A percentile compares a stretch with the other conserved stretches of the same genome.
Conservation (phyloP, 2,113 vertebrate species). For the Plestiodon gilberti region DNA sequence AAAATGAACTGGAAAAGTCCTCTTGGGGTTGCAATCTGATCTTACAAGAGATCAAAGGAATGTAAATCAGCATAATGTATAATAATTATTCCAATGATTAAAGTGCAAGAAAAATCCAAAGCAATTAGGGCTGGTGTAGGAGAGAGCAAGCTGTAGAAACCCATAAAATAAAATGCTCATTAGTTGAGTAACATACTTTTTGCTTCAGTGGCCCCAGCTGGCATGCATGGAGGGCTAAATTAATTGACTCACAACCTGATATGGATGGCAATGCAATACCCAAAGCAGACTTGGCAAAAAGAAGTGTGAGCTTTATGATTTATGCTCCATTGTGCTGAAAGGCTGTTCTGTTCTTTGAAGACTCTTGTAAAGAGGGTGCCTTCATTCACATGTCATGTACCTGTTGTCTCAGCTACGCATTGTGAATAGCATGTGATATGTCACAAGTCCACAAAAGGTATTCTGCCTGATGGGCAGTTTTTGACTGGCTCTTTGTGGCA, state of each 20-base stretch:
- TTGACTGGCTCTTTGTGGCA: no score
- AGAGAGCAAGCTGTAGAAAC: slow-evolving; percentile 3
- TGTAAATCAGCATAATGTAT: neutral
- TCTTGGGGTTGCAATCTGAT: slow-evolving; percentile 24
- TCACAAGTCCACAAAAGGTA: neutral
- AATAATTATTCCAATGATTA: slow-evolving; percentile 36
- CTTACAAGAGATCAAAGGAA: slow-evolving; percentile 41
- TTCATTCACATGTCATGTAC: neutral
- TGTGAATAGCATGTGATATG: neutral
- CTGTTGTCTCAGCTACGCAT: neutral
- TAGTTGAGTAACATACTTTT: slow-evolving; percentile 15
- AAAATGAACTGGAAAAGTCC: neutral
- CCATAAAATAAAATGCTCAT: slow-evolving; percentile 11
- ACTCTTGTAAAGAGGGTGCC: neutral
- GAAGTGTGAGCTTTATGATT: neutral
- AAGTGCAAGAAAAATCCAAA: slow-evolving; percentile 17
- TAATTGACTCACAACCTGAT: neutral
- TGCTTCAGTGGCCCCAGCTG: slow-evolving; percentile 21
- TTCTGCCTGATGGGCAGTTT: neutral
- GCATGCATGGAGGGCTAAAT: neutral
- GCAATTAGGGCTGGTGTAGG: slow-evolving; percentile 16
- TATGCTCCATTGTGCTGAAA: neutral
- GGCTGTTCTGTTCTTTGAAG: slow-evolving; percentile 13
- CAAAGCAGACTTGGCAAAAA: slow-evolving; percentile 17
- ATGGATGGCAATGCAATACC: neutral